phyloP scores from a whole-genome alignment of 1,140 invertebrate genomes.

The Tenebrio molitor region DNA sequence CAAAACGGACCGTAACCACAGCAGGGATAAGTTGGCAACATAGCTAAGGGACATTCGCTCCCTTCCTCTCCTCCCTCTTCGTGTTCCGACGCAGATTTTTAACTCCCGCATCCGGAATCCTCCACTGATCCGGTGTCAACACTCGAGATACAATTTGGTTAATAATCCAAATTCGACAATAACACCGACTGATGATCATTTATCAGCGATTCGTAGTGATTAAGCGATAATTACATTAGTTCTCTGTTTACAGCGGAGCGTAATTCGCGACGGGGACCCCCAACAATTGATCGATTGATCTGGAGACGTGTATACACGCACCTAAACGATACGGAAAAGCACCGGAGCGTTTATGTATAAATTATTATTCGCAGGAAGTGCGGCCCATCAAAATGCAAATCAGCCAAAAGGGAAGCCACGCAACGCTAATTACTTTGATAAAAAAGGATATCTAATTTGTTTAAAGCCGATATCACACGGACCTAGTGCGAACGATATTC shows the following conservation, averaged over 20 bases:
- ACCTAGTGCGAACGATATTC: neutral
- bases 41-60: too few relatives aligned
- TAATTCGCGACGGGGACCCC: neutral
- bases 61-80: too few relatives aligned
- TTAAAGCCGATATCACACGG: neutral
- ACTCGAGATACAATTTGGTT: neutral
- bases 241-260: neutral
- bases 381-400: slow-evolving; percentile 31
- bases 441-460: slow-evolving; percentile 22
- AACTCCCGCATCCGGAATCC: neutral
- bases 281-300: neutral
- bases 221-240: neutral
- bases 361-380: slow-evolving; percentile 17
- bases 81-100: too few relatives aligned
- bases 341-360: neutral
- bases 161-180: neutral
- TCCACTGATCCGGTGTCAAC: neutral
- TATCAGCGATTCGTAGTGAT: neutral
- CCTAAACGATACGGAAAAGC: neutral
- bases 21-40: neutral
- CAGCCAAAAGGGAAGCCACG: slow-evolving; percentile 4
- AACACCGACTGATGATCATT: neutral
- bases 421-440: slow-evolving; percentile 24
- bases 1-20: neutral
- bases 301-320: neutral